phyloP scores from a whole-genome alignment of 2,113 vertebrate species.

The Polypterus senegalus region DNA sequence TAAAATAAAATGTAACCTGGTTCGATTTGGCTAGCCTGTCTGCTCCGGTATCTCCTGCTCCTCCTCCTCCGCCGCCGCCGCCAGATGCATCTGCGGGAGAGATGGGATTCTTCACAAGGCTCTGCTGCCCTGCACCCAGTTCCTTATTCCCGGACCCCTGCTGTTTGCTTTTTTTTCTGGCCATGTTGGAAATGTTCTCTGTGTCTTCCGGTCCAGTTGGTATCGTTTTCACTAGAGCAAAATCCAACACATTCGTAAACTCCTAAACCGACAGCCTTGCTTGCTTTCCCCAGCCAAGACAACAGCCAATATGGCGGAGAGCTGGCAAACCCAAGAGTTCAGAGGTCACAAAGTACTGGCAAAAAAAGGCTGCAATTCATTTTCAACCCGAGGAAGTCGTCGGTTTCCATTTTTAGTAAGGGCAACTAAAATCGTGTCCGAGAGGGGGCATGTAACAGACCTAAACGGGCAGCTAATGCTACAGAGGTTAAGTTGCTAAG shows the following conservation, averaged over 20 bases:
- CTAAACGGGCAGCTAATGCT: too few relatives aligned
- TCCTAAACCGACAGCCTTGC: conserved; percentile 47
- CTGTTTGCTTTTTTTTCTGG: conserved; percentile 77
- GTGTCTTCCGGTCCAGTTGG: conserved; percentile 43
- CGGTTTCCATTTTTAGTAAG: conserved; percentile 46
- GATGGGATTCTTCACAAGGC: conserved; percentile 49
- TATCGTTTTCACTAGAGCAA: conserved; percentile 35
- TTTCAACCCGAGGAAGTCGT: conserved; percentile 21
- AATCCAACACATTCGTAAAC: conserved; percentile 45
- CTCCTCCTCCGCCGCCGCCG: conserved; percentile 29
- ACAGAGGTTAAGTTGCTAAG: too few relatives aligned
- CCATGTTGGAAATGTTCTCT: conserved; percentile 46
- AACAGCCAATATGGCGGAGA: conserved; percentile 93
- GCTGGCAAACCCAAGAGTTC: conserved; percentile 62
- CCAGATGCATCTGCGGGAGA: conserved; percentile 53
- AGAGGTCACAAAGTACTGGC: conserved; percentile 61
- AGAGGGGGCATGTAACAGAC: neutral
- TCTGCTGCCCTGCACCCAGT: conserved; percentile 51
- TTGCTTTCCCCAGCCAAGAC: conserved; percentile 70
- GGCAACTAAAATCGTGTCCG: conserved; percentile 20
- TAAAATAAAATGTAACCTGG: conserved; percentile 37
- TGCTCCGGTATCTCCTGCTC: conserved; percentile 45
- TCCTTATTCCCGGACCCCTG: conserved; percentile 53
- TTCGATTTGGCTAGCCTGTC: conserved; percentile 56
- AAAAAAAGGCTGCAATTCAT: conserved; percentile 27